A percentile compares a stretch with the other conserved stretches of the same genome.
Evolutionary conservation across 1,140 invertebrate genomes (phyloP).

Genomic region (Stegodyphus mimosarum): DNA sequence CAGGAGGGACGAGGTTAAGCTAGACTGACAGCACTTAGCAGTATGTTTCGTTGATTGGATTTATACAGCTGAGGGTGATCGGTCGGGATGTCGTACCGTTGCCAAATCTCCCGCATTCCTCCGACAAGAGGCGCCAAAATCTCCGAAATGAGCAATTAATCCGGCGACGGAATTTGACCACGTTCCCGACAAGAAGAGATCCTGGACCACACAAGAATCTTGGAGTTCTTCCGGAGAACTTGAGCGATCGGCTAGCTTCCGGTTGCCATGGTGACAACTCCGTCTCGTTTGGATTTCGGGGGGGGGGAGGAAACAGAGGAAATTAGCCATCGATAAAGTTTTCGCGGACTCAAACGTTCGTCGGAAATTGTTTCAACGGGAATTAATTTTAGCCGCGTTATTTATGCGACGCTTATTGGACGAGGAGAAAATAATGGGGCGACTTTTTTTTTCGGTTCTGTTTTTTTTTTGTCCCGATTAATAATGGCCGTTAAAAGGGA

Average conservation of each 20-base stretch:
- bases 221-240: neutral
- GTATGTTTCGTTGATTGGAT: no score
- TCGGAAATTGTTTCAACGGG: constrained; percentile 54
- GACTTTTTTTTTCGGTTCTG: neutral
- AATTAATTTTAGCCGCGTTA: constrained; percentile 46
- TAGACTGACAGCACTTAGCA: no score
- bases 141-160: constrained; percentile 19
- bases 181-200: neutral
- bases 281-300: neutral
- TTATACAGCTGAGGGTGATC: no score
- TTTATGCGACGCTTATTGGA: constrained; percentile 14
- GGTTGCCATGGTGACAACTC: constrained; percentile 21
- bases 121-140: no score
- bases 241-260: constrained; percentile 18
- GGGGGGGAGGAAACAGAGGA: constrained; percentile 34
- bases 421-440: neutral
- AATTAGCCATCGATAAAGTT: constrained; percentile 53
- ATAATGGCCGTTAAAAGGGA: constrained; percentile 28
- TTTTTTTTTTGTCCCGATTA: neutral
- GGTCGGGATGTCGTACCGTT: no score
- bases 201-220: no score
- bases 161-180: constrained; percentile 11
- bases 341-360: constrained; percentile 26
- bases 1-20: no score
- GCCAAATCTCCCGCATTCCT: no score